Evolutionary conservation across 2,113 vertebrate species (phyloP), one percentile per base, ranked within the genome.

Genomic region (Brachirus orientalis): DNA sequence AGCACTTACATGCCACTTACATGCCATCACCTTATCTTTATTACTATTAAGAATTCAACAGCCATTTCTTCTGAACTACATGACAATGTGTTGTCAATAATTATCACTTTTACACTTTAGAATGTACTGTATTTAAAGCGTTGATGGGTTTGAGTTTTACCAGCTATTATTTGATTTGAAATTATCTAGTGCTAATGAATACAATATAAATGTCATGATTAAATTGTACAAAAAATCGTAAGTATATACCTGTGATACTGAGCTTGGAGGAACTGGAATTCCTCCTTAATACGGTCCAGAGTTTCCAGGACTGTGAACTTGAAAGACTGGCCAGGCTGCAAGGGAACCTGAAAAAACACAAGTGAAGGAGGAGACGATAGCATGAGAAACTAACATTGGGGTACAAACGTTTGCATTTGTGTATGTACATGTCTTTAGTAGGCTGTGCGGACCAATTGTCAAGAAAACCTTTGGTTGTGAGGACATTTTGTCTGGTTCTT

Each of bases 221-320:
- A 16, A 16, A 51, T 14, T 41, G 48, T 58, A n/a, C n/a, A n/a
- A n/a, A n/a, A n/a, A n/a, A n/a, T n/a, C n/a, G n/a, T 28, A 28
- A 28, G 35, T 19, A 10, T 38, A 14, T 90, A 96, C 95, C 95
- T 95, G 92, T 97, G 95, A 87, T 96, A 96, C 71, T 96, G 96
- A 2, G 95, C 95, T 90, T 96, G 96, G 18, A 97, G 94, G 80
- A 96, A 96, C 91, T 96, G 96, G 56, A 97, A 98, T 84, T 96
- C 95, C 83, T 97, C 96, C 74, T 96, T 97, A 82, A 96, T 95
- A 17, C 95, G 93, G 80, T 95, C 95, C 87, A 96, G 94, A 14
- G 95, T 97, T 86, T 97, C 95, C 93, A 95, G 75, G 65, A 96
- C 92, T 3, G 95, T 96, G 92, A 96, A 96, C 90, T 96, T 96